phyloP scores from a whole-genome alignment of 2,113 vertebrate genomes.

The Aphyosemion australe region DNA sequence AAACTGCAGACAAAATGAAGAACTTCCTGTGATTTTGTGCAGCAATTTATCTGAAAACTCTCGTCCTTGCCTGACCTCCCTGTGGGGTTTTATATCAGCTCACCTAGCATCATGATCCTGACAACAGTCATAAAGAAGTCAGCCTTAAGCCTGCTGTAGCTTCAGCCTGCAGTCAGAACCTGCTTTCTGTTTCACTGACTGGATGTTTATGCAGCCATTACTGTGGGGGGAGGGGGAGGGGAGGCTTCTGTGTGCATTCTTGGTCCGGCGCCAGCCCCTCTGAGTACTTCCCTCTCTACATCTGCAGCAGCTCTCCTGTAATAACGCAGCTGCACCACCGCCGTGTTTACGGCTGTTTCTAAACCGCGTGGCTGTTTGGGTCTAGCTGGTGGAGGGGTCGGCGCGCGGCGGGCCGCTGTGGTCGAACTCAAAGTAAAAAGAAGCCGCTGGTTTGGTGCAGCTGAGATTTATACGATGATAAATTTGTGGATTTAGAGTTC shows the following conservation, averaged over 20 bases:
- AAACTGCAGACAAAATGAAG: too few species aligned
- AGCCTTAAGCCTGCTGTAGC: too few species aligned
- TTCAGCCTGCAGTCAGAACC: conserved; percentile 3
- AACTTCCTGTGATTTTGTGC: too few species aligned
- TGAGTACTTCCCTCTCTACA: conserved; percentile 62
- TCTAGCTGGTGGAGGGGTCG: conserved; percentile 1
- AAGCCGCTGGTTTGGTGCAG: neutral
- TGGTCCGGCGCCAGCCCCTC: conserved; percentile 60
- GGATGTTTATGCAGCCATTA: conserved; percentile 66
- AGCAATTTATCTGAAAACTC: too few species aligned
- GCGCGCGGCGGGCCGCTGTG: neutral
- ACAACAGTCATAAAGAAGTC: too few species aligned
- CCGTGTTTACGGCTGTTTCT: conserved; percentile 16
- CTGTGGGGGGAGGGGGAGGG: conserved; percentile 38
- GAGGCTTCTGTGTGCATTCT: conserved; percentile 72
- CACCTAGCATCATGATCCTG: too few species aligned
- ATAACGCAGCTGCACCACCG: conserved; percentile 17
- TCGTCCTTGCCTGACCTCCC: too few species aligned
- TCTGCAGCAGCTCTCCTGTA: conserved; percentile 60
- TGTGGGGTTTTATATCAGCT: neutral
- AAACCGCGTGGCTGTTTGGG: conserved; percentile 23
- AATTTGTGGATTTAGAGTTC: neutral
- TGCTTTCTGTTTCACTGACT: conserved; percentile 17
- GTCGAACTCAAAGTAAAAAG: conserved; percentile 14
- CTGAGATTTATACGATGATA: neutral